A percentile compares a stretch with the other conserved stretches of the same genome.
Conservation (phyloP, 2,888 invertebrate genomes). For the Podotricha telesiphe region DNA sequence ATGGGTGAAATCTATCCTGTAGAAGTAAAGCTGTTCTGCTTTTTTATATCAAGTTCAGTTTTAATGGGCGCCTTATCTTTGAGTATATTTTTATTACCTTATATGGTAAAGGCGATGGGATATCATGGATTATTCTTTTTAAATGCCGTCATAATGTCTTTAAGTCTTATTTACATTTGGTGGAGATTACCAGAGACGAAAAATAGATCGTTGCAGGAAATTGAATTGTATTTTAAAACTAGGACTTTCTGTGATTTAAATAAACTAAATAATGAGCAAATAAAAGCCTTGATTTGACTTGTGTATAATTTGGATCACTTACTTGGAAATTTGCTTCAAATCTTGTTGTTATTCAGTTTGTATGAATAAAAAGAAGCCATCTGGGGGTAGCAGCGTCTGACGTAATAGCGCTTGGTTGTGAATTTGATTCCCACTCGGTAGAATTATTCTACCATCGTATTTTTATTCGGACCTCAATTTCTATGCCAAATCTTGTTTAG, state of each 20-base stretch:
- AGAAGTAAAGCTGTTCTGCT: conserved; percentile 27
- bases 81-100: conserved; percentile 19
- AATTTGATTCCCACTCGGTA: no score
- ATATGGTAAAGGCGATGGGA: conserved; percentile 11
- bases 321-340: no score
- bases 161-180: conserved; percentile 24
- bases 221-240: conserved; percentile 49
- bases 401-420: no score
- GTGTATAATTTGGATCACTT: no score
- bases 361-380: no score
- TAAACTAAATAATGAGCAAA: conserved; percentile 26
- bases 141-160: conserved; percentile 26
- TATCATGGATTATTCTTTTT: conserved; percentile 32
- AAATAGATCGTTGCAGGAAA: conserved; percentile 46
- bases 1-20: conserved; percentile 34
- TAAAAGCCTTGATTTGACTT: conserved; percentile 20
- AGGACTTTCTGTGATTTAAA: conserved; percentile 34
- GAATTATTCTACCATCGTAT: no score
- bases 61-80: background rate
- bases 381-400: no score
- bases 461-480: no score
- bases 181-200: conserved; percentile 31
- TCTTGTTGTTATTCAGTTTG: no score
- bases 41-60: conserved; percentile 18
- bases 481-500: no score